Conservation (phyloP, 2,113 vertebrate genomes). For the Pipa parva region DNA sequence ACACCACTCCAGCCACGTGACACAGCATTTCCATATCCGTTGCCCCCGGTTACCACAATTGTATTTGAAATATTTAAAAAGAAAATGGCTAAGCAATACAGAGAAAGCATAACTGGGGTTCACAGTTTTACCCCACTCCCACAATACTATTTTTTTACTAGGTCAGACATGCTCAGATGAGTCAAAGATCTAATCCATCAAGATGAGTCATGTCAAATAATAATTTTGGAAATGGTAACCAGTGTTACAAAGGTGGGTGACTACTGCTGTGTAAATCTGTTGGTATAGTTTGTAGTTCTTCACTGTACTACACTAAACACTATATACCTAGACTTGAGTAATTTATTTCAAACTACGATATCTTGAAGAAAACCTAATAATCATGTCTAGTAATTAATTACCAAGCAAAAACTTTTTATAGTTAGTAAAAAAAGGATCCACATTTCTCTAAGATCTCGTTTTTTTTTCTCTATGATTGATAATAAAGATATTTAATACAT, state of each 20-base stretch:
- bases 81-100: not conserved
- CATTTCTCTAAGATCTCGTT: no score
- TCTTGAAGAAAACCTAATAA: not conserved
- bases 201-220: not conserved
- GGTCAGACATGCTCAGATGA: not conserved
- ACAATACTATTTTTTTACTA: not conserved
- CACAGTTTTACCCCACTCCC: not conserved
- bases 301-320: not conserved
- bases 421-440: not conserved
- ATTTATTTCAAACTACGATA: not conserved
- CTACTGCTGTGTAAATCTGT: not conserved
- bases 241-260: not conserved
- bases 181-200: not conserved
- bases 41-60: no score
- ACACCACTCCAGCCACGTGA: no score
- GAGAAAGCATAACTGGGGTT: not conserved
- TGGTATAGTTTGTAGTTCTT: not conserved
- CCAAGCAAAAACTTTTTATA: no score
- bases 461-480: no score
- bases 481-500: not conserved
- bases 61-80: constrained; percentile 6
- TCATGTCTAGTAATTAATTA: not conserved
- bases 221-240: not conserved
- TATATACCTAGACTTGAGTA: not conserved
- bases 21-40: no score